phyloP scores from a whole-genome alignment of 2,888 invertebrate species.

The Nemotelus pantherinus region DNA sequence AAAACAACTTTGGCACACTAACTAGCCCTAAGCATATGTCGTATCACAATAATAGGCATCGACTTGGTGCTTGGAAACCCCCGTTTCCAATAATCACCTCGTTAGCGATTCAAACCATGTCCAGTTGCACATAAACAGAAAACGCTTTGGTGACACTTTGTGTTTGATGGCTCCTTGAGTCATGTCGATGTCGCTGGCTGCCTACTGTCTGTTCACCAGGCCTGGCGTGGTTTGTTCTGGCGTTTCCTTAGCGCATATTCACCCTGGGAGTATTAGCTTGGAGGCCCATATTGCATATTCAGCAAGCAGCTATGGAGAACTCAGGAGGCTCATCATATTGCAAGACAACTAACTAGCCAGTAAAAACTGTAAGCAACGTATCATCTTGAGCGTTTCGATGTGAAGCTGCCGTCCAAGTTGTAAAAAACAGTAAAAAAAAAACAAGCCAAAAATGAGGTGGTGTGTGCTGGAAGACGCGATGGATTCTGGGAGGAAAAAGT shows the following conservation, averaged over 20 bases:
- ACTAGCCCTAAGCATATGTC: slow-evolving; percentile 14
- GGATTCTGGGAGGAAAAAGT: slow-evolving; percentile 12
- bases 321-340: background rate
- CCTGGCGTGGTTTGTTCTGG: background rate
- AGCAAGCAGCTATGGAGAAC: slow-evolving; percentile 5
- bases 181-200: slow-evolving; percentile 18
- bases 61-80: slow-evolving; percentile 23
- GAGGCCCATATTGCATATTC: slow-evolving; percentile 23
- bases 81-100: slow-evolving; percentile 27
- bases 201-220: background rate
- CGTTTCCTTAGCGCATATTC: background rate
- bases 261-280: slow-evolving; percentile 1
- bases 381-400: background rate
- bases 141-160: slow-evolving; percentile 39
- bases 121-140: slow-evolving; percentile 38
- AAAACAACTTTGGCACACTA: too few species aligned
- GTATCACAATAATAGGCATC: slow-evolving; percentile 27
- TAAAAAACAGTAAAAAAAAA: slow-evolving; percentile 26
- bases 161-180: slow-evolving; percentile 27
- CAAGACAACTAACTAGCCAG: background rate
- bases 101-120: slow-evolving; percentile 39
- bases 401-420: slow-evolving; percentile 2
- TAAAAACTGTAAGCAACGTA: background rate
- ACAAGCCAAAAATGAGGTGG: slow-evolving; percentile 26
- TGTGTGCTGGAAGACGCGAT: slow-evolving; percentile 20